These are phyloP conservation scores for Silurus glanis DNA, from an alignment of 2,113 vertebrate genomes.

Conservation along the genomic window DNA sequence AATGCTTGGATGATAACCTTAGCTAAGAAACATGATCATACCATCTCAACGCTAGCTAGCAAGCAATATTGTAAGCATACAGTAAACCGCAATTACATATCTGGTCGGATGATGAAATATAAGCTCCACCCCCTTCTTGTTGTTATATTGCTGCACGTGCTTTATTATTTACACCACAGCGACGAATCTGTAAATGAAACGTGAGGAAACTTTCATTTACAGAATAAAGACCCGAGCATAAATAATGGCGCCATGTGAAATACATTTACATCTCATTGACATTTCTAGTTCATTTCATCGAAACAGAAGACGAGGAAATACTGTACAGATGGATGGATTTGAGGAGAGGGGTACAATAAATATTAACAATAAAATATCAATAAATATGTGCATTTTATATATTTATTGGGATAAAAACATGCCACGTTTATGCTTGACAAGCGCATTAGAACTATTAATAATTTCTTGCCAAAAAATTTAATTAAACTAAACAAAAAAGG, in stretches of 20 bases:
- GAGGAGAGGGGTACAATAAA: neutral
- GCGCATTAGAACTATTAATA: too few species aligned
- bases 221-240: slow-evolving; percentile 11
- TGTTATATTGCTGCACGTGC: neutral
- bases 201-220: neutral
- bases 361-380: too few species aligned
- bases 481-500: too few species aligned
- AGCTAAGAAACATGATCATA: too few species aligned
- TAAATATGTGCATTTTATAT: too few species aligned
- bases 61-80: too few species aligned
- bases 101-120: neutral
- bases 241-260: slow-evolving; percentile 5
- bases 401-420: too few species aligned
- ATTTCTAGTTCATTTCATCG: slow-evolving; percentile 24
- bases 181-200: neutral
- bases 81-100: neutral
- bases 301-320: slow-evolving; percentile 15
- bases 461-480: too few species aligned
- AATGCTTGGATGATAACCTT: too few species aligned
- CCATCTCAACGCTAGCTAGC: too few species aligned
- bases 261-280: slow-evolving; percentile 46
- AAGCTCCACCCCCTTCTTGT: neutral
- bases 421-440: too few species aligned
- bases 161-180: neutral
- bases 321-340: slow-evolving; percentile 2